phyloP scores from a whole-genome alignment of 2,888 invertebrate genomes.

The Proisotoma minuta region DNA sequence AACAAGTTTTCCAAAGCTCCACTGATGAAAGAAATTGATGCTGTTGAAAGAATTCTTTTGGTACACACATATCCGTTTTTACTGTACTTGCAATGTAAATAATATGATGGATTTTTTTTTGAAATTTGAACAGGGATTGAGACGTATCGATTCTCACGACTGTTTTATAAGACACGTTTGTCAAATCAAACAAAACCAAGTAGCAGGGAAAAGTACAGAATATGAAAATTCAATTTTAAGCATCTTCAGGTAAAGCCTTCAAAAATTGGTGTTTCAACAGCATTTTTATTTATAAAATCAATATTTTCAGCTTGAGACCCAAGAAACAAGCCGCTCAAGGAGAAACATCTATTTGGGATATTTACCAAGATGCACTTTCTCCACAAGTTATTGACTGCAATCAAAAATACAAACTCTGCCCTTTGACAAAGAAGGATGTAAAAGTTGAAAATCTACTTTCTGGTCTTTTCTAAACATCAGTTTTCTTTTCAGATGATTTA shows the following conservation, averaged over 20 bases:
- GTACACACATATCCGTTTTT: constrained; percentile 27
- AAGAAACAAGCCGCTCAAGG: constrained; percentile 18
- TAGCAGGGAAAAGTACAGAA: constrained; percentile 28
- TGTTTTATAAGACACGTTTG: constrained; percentile 44
- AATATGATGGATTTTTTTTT: background rate
- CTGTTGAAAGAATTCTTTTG: constrained; percentile 39
- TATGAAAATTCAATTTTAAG: constrained; percentile 34
- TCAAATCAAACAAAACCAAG: constrained; percentile 39
- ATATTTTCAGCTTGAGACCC: constrained; percentile 24
- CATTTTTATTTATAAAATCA: background rate
- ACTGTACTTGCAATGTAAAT: background rate
- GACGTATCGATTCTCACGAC: constrained; percentile 42
- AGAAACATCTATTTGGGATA: constrained; percentile 33
- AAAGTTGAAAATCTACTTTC: constrained; percentile 26
- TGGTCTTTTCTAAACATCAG: constrained; percentile 33
- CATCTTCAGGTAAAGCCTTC: constrained; percentile 35
- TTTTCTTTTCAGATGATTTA: background rate
- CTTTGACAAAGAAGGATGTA: constrained; percentile 34
- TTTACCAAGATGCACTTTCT: constrained; percentile 40
- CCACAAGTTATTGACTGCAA: constrained; percentile 37
- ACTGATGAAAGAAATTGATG: constrained; percentile 37
- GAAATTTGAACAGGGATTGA: constrained; percentile 27
- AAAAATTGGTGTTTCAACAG: background rate
- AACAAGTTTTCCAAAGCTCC: constrained; percentile 42
- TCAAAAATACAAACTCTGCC: constrained; percentile 40